phyloP scores from a whole-genome alignment of 2,113 vertebrate genomes.

The Dromaius novaehollandiae region DNA sequence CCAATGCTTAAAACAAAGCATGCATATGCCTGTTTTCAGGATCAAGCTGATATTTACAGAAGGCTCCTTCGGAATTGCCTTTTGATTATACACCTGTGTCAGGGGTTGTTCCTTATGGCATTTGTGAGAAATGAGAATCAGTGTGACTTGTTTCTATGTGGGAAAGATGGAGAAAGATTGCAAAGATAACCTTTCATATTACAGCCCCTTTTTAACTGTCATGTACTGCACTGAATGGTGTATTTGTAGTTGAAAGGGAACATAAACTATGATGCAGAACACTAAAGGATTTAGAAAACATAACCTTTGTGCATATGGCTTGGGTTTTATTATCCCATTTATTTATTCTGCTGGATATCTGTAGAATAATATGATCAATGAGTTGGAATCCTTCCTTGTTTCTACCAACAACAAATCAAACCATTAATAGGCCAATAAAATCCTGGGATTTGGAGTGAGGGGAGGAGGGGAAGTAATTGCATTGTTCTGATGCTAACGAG shows the following conservation, averaged over 20 bases:
- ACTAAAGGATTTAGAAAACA: neutral
- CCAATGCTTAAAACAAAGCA: neutral
- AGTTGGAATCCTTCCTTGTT: constrained; percentile 58
- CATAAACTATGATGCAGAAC: constrained; percentile 19
- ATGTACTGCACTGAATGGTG: neutral
- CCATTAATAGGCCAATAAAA: constrained; percentile 76
- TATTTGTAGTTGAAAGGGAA: neutral
- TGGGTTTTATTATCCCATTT: constrained; percentile 29
- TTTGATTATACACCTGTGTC: constrained; percentile 47
- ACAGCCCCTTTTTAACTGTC: constrained; percentile 20
- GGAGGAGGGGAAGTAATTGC: constrained; percentile 71
- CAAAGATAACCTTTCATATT: constrained; percentile 47
- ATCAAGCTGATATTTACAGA: constrained; percentile 51
- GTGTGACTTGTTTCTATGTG: neutral
- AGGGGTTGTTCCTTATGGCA: constrained; percentile 5
- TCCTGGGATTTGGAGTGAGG: constrained; percentile 59
- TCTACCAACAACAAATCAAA: constrained; percentile 75
- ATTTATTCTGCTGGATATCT: constrained; percentile 47
- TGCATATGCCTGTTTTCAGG: constrained; percentile 3
- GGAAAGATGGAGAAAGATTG: constrained; percentile 42
- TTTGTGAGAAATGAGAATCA: constrained; percentile 2
- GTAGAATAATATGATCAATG: constrained; percentile 64
- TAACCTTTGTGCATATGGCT: neutral
- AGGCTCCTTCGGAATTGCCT: constrained; percentile 47
- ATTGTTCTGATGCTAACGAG: constrained; percentile 74